A percentile compares a stretch with the other conserved stretches of the same genome.
Evolutionary conservation across 2,888 invertebrate genomes (phyloP).

Genomic region (Zonitis immaculata): DNA sequence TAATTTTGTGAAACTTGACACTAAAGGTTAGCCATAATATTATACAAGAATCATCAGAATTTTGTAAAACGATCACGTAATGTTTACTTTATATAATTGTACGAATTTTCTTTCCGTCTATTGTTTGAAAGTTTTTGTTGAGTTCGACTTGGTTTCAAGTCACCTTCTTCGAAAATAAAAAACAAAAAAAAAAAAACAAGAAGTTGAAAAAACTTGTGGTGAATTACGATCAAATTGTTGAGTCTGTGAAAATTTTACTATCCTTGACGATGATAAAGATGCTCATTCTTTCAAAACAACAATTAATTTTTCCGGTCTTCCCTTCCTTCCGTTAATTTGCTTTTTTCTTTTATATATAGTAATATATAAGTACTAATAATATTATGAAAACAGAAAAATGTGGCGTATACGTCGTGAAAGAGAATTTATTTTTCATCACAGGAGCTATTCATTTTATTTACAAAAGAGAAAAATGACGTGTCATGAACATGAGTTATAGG

Average conservation of each 20-base stretch:
- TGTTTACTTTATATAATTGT: constrained; percentile 16
- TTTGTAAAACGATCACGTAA: constrained; percentile 22
- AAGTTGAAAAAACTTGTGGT: constrained; percentile 1
- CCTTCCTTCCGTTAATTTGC: no score
- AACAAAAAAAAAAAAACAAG: no score
- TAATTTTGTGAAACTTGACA: constrained; percentile 21
- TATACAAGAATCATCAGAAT: constrained; percentile 14
- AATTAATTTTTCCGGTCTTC: constrained; percentile 18
- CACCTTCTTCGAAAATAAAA: no score
- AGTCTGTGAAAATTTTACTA: background rate
- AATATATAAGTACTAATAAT: no score
- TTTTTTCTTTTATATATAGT: constrained; percentile 11
- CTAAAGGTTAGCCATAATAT: constrained; percentile 19
- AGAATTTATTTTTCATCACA: constrained; percentile 29
- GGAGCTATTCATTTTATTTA: constrained; percentile 29
- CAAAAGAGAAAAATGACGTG: constrained; percentile 31
- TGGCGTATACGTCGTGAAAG: constrained; percentile 18
- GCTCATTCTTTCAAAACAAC: constrained; percentile 1
- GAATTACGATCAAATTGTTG: background rate
- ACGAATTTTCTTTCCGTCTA: constrained; percentile 1
- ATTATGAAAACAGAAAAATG: constrained; percentile 16
- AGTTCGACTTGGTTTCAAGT: background rate
- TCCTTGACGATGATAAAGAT: background rate
- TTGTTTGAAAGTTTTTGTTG: background rate
- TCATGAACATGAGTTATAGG: constrained; percentile 29